These are phyloP conservation scores for Drosophila demipolita DNA, from an alignment of 2,888 invertebrate species.

Conservation along the genomic window DNA sequence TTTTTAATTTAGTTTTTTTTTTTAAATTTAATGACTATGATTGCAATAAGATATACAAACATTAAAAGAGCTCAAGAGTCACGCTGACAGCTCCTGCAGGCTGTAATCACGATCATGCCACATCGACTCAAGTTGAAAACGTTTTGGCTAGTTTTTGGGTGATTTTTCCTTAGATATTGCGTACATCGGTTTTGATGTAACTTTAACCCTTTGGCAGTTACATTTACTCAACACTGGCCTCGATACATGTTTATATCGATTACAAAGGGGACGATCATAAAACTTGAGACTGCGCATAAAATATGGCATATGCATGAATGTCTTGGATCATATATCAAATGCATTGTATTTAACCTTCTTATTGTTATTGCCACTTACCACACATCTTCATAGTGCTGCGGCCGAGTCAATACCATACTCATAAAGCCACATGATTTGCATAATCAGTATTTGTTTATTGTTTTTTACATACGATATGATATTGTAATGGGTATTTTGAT, in stretches of 20 bases:
- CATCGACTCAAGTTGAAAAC: conserved; percentile 20
- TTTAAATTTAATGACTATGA: conserved; percentile 74
- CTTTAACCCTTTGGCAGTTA: conserved; percentile 23
- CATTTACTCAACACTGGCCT: conserved; percentile 9
- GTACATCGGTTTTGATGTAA: not conserved
- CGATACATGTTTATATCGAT: conserved; percentile 39
- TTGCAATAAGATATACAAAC: conserved; percentile 63
- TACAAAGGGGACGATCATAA: conserved; percentile 29
- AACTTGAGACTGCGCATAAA: conserved; percentile 23
- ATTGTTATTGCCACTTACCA: conserved; percentile 73
- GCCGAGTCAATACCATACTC: conserved; percentile 45
- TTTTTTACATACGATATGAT: not conserved
- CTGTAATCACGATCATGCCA: conserved; percentile 62
- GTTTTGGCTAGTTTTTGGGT: conserved; percentile 29
- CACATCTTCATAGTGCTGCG: conserved; percentile 39
- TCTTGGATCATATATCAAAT: conserved; percentile 35
- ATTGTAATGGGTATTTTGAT: conserved; percentile 11
- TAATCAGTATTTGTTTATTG: conserved; percentile 40
- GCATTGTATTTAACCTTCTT: conserved; percentile 70
- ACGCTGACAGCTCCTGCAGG: conserved; percentile 52
- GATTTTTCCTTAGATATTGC: not conserved
- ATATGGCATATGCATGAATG: conserved; percentile 23
- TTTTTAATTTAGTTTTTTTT: conserved; percentile 51
- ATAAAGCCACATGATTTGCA: conserved; percentile 48
- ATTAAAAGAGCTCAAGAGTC: conserved; percentile 30